Evolutionary conservation across 2,888 invertebrate genomes (phyloP).

Genomic region (Gymnoscelis rufifasciata): DNA sequence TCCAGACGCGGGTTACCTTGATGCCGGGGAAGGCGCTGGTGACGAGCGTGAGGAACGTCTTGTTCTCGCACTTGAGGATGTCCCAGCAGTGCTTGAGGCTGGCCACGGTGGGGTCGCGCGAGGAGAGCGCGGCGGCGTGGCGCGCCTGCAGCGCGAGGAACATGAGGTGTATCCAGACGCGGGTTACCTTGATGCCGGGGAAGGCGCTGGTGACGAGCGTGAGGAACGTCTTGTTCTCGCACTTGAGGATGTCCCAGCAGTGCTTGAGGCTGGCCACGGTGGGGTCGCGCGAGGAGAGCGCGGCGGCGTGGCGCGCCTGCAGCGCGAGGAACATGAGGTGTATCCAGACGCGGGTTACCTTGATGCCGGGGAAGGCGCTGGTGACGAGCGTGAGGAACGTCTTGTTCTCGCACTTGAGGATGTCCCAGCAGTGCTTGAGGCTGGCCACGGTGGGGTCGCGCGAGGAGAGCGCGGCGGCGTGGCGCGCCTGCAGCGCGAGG

Average conservation of each 20-base stretch:
- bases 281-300: conserved; percentile 88
- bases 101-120: no score
- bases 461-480: conserved; percentile 87
- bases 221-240: conserved; percentile 91
- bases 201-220: not conserved
- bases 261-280: conserved; percentile 91
- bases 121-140: no score
- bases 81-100: no score
- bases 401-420: conserved; percentile 93
- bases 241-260: conserved; percentile 96
- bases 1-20: no score
- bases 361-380: not conserved
- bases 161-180: no score
- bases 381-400: conserved; percentile 71
- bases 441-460: conserved; percentile 89
- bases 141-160: no score
- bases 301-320: conserved; percentile 88
- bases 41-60: not conserved
- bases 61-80: no score
- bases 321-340: no score
- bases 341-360: no score
- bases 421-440: conserved; percentile 96
- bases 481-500: conserved; percentile 91
- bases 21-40: not conserved
- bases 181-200: not conserved